phyloP scores from a whole-genome alignment of 1,140 invertebrate species.

The Whitmania pigra region DNA sequence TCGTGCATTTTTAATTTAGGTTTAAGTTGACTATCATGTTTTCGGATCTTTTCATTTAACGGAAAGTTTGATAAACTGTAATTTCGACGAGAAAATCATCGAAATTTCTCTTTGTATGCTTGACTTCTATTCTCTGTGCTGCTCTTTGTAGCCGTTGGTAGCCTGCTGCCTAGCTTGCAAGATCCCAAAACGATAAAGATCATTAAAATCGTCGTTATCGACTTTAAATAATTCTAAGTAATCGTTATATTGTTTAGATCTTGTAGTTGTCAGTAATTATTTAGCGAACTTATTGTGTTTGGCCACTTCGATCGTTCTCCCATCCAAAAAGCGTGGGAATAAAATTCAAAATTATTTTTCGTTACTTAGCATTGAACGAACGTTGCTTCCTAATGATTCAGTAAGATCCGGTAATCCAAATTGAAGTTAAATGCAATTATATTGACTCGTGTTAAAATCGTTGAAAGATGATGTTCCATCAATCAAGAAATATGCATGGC shows the following conservation, averaged over 20 bases:
- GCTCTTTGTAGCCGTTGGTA: conserved; percentile 12
- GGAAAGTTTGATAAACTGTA: background rate
- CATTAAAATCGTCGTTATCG: too few relatives aligned
- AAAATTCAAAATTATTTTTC: background rate
- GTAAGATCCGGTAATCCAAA: background rate
- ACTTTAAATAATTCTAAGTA: too few relatives aligned
- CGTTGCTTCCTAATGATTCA: background rate
- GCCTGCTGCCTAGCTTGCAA: conserved; percentile 1
- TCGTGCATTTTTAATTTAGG: background rate
- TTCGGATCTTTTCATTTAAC: too few relatives aligned
- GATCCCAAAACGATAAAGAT: too few relatives aligned
- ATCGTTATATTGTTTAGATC: background rate
- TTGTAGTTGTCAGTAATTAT: background rate
- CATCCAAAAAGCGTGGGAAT: background rate
- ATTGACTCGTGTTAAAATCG: background rate
- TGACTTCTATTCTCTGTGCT: conserved; percentile 9
- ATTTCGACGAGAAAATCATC: background rate
- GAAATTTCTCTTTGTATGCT: conserved; percentile 7
- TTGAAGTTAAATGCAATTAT: background rate
- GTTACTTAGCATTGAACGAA: background rate
- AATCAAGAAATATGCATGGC: conserved; percentile 15
- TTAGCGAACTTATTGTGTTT: background rate
- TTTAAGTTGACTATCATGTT: background rate
- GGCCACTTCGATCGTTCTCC: conserved; percentile 1
- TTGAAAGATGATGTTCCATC: conserved; percentile 18